These are phyloP conservation scores for Baryphthengus martii DNA, from an alignment of 2,113 vertebrate species.

Conservation along the genomic window DNA sequence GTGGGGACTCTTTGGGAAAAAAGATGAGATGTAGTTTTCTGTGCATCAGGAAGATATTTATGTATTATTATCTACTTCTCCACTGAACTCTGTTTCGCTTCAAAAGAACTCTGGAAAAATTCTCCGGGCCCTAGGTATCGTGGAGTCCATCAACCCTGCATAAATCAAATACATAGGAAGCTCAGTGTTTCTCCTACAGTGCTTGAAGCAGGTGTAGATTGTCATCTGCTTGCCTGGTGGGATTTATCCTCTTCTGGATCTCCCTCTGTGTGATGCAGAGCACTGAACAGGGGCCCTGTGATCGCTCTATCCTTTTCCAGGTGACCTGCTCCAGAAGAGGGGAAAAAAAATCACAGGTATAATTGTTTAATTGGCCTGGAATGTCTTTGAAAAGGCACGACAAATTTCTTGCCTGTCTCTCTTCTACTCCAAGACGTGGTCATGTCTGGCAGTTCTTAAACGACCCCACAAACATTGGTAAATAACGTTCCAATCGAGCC, in stretches of 20 bases:
- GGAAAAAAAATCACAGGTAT: background rate
- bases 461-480: background rate
- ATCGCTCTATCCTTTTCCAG: background rate
- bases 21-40: background rate
- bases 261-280: background rate
- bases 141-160: background rate
- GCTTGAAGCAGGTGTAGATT: background rate
- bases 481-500: background rate
- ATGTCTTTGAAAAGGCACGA: background rate
- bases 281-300: background rate
- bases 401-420: background rate
- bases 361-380: background rate
- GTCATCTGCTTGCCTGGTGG: background rate
- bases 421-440: accelerated
- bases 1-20: background rate
- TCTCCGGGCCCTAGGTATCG: background rate
- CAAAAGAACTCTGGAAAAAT: background rate
- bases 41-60: background rate
- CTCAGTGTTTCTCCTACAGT: background rate
- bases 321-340: background rate
- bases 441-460: background rate
- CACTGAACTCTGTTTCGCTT: background rate
- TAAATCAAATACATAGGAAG: background rate
- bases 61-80: background rate
- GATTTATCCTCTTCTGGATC: background rate